phyloP scores from a whole-genome alignment of 2,888 invertebrate species.

The Luperina nickerlii region DNA sequence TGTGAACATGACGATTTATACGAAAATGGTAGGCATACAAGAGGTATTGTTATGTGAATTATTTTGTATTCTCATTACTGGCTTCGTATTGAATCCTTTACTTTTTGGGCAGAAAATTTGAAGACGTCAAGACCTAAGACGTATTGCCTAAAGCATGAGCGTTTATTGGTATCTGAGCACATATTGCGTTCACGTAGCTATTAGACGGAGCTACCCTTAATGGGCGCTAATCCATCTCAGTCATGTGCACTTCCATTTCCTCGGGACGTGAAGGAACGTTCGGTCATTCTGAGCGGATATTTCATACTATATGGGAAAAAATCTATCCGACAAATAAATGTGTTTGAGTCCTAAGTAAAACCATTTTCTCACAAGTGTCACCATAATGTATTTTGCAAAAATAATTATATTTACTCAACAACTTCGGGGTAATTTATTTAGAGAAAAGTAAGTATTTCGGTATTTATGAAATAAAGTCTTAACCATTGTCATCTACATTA shows the following conservation, averaged over 20 bases:
- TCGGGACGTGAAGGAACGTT: slow-evolving; percentile 66
- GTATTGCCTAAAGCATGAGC: slow-evolving; percentile 52
- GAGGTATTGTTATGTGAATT: neutral
- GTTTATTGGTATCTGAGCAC: slow-evolving; percentile 64
- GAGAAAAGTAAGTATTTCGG: neutral
- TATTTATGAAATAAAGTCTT: neutral
- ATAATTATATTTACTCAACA: neutral
- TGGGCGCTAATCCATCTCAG: slow-evolving; percentile 77
- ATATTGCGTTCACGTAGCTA: slow-evolving; percentile 64
- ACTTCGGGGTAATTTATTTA: neutral
- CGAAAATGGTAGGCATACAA: neutral
- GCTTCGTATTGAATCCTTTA: neutral
- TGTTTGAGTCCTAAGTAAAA: slow-evolving; percentile 39
- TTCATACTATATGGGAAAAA: slow-evolving; percentile 61
- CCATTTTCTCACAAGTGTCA: slow-evolving; percentile 26
- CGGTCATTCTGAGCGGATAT: slow-evolving; percentile 66
- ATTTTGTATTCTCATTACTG: neutral
- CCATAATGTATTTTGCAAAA: slow-evolving; percentile 15
- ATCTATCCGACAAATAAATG: slow-evolving; percentile 54
- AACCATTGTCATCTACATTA: neutral
- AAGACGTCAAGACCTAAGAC: slow-evolving; percentile 35
- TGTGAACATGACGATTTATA: neutral
- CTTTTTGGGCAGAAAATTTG: neutral
- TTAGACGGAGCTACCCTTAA: slow-evolving; percentile 69
- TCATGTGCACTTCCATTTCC: slow-evolving; percentile 74